Evolutionary conservation across 2,113 vertebrate genomes (phyloP).

Genomic region (Progne subis): DNA sequence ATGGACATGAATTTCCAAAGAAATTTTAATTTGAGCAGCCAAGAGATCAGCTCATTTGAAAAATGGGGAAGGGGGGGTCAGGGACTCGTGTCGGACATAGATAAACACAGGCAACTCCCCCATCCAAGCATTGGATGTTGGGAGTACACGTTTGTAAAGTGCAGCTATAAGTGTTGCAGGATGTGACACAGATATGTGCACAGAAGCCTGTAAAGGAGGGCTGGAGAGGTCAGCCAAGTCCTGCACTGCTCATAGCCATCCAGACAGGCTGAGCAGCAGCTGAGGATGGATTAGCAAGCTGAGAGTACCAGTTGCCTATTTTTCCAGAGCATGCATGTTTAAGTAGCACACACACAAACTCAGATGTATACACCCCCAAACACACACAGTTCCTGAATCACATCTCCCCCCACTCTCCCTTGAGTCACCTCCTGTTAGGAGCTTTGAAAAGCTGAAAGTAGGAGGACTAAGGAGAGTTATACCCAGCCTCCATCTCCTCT

Average conservation of each 20-base stretch:
- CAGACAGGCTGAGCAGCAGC: slow-evolving; percentile 5
- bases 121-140: accelerated
- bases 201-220: not conserved
- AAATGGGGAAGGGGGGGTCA: not conserved
- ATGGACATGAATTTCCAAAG: not conserved
- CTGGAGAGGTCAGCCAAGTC: slow-evolving; percentile 44
- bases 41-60: not conserved
- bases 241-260: not conserved
- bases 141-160: not conserved
- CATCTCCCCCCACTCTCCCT: slow-evolving; percentile 16
- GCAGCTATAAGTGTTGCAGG: not conserved
- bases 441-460: slow-evolving; percentile 36
- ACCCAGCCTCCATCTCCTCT: not conserved
- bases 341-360: not conserved
- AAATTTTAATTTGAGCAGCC: not conserved
- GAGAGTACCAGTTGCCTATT: not conserved
- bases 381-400: slow-evolving; percentile 6
- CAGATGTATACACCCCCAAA: not conserved
- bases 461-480: not conserved
- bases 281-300: not conserved
- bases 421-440: slow-evolving; percentile 47
- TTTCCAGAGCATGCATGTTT: not conserved
- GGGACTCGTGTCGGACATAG: not conserved
- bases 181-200: not conserved
- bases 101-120: not conserved